These are phyloP conservation scores for Diacarnus erythraeanus DNA, from an alignment of 37 sponge, comb jelly and placozoan species.

Conservation along the genomic window DNA sequence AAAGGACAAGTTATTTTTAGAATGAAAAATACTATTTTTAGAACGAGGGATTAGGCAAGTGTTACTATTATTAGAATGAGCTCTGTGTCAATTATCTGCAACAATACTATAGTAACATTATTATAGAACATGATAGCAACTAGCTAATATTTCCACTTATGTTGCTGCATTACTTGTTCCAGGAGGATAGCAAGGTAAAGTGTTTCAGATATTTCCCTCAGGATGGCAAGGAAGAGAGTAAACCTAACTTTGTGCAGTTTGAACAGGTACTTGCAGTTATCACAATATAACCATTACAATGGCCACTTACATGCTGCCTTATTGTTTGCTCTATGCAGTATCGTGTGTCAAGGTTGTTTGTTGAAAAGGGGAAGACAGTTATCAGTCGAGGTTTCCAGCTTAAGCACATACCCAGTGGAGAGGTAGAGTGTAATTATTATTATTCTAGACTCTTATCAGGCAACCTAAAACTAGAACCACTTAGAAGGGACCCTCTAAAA, in stretches of 20 bases:
- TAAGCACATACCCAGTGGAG: slow-evolving; percentile 65
- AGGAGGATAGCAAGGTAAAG: slow-evolving; percentile 73
- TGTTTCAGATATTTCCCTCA: slow-evolving; percentile 75
- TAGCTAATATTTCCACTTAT: too few species aligned
- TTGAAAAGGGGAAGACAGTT: slow-evolving; percentile 18
- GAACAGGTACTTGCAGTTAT: slow-evolving; percentile 45
- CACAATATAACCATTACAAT: not conserved
- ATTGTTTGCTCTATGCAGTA: slow-evolving; percentile 61
- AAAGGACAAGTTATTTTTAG: too few species aligned
- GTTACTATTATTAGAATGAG: too few species aligned
- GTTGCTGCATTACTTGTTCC: too few species aligned
- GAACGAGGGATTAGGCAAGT: too few species aligned
- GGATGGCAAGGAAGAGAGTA: slow-evolving; percentile 31
- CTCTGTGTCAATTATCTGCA: too few species aligned
- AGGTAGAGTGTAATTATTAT: slow-evolving; percentile 49
- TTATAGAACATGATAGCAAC: not conserved
- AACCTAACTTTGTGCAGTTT: slow-evolving; percentile 59
- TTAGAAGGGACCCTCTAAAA: too few species aligned
- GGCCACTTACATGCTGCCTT: not conserved
- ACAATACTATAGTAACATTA: not conserved
- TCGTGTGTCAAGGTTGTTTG: slow-evolving; percentile 46
- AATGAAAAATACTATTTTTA: not conserved
- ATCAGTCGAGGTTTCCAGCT: slow-evolving; percentile 55
- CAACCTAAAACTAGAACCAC: not conserved
- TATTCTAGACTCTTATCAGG: not conserved